phyloP scores from a whole-genome alignment of 2,888 invertebrate species.

The Lithosia quadra region DNA sequence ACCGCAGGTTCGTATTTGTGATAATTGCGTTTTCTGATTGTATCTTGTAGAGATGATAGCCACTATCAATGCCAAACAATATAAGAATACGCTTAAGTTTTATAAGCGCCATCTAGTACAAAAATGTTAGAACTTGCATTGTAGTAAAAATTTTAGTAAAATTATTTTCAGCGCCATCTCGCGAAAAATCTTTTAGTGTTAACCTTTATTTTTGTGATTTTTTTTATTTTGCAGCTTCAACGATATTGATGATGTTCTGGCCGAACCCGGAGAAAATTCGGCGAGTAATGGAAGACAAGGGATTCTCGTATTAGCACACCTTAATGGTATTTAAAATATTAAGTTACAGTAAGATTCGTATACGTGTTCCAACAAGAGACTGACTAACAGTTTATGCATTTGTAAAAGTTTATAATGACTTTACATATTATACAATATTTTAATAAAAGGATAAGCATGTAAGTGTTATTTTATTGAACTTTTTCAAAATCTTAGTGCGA shows the following conservation, averaged over 20 bases:
- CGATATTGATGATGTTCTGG: slow-evolving; percentile 76
- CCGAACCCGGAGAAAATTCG: slow-evolving; percentile 75
- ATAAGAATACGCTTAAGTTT: not conserved
- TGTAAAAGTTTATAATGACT: slow-evolving; percentile 37
- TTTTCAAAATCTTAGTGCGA: not conserved
- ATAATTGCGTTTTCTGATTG: not conserved
- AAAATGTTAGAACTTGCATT: not conserved
- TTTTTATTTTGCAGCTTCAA: slow-evolving; percentile 66
- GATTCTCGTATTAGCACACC: slow-evolving; percentile 67
- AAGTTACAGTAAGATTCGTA: slow-evolving; percentile 9
- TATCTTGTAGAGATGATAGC: not conserved
- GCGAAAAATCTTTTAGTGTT: too few relatives aligned
- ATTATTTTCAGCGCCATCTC: not conserved
- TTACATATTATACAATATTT: slow-evolving; percentile 18
- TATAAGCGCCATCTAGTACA: not conserved
- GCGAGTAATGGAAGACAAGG: slow-evolving; percentile 72
- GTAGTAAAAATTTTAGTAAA: not conserved
- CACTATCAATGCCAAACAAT: not conserved
- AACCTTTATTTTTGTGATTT: not conserved
- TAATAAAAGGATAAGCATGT: not conserved
- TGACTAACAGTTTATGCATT: slow-evolving; percentile 45
- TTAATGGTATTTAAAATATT: not conserved
- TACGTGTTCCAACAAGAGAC: slow-evolving; percentile 46
- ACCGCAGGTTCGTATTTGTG: slow-evolving; percentile 70
- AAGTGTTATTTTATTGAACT: not conserved